A percentile compares a stretch with the other conserved stretches of the same genome.
Conservation (phyloP, 2,888 invertebrate species). For the Scelioninae gen. 2 region DNA sequence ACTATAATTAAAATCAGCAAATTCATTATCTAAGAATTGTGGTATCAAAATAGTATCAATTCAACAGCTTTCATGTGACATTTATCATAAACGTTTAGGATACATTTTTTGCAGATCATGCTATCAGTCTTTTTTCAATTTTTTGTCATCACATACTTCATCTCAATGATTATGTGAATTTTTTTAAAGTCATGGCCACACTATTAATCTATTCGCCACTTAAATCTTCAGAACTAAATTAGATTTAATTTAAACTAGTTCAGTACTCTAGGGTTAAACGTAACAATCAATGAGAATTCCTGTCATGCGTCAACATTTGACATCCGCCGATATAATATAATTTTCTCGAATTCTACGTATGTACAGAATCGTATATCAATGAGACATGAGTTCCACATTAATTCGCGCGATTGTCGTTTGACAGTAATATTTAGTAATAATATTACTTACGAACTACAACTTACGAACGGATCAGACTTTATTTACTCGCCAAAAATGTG, state of each 20-base stretch:
- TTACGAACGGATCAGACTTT: constrained; percentile 60
- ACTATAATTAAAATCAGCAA: too few relatives aligned
- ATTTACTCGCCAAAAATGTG: constrained; percentile 78
- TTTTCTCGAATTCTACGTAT: constrained; percentile 35
- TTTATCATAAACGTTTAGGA: too few relatives aligned
- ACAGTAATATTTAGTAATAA: constrained; percentile 40
- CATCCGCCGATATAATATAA: constrained; percentile 10
- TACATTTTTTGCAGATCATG: too few relatives aligned
- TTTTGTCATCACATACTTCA: too few relatives aligned
- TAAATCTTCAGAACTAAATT: too few relatives aligned
- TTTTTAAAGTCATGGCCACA: too few relatives aligned
- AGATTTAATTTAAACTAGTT: neutral
- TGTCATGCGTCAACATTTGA: constrained; percentile 27
- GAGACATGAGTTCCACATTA: constrained; percentile 26
- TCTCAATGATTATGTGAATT: too few relatives aligned
- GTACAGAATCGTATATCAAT: constrained; percentile 33
- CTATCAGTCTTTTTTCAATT: too few relatives aligned
- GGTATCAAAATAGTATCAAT: too few relatives aligned
- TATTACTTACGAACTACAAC: constrained; percentile 55
- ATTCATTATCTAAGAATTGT: too few relatives aligned
- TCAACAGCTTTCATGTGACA: too few relatives aligned
- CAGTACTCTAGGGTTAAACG: constrained; percentile 11
- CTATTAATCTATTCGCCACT: too few relatives aligned
- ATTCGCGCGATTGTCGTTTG: constrained; percentile 34
- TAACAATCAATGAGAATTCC: constrained; percentile 26